These are phyloP conservation scores for Plagiodera versicolora DNA, from an alignment of 2,888 invertebrate species.

Conservation along the genomic window DNA sequence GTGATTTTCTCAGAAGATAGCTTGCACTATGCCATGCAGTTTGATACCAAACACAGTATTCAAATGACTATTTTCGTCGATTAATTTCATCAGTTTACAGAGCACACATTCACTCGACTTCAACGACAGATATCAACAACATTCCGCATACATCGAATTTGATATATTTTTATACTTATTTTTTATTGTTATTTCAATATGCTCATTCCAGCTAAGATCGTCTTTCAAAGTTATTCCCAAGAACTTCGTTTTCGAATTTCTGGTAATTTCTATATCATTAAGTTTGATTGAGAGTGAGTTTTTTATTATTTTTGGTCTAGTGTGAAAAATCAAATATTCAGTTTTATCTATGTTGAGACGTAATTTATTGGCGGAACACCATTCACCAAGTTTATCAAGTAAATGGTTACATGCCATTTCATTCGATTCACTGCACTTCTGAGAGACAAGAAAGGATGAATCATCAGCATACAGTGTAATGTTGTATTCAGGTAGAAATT, in stretches of 20 bases:
- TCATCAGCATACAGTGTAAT: conserved; percentile 2
- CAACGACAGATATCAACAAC: not conserved
- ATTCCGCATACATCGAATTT: conserved; percentile 7
- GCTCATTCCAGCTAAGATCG: not conserved
- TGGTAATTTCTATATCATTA: too few relatives aligned
- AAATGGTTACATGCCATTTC: conserved; percentile 1
- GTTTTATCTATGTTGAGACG: conserved; percentile 5
- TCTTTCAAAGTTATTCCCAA: not conserved
- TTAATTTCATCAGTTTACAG: too few relatives aligned
- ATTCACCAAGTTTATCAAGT: not conserved
- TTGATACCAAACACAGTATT: too few relatives aligned
- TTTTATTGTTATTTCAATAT: not conserved
- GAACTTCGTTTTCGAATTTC: not conserved
- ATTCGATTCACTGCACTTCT: conserved; percentile 4
- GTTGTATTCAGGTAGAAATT: conserved; percentile 4
- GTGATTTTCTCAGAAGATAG: too few relatives aligned
- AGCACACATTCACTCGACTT: too few relatives aligned
- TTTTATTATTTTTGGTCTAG: conserved; percentile 2
- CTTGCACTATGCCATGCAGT: too few relatives aligned
- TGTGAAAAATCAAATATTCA: conserved; percentile 7
- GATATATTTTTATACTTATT: conserved; percentile 1
- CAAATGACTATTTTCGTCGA: too few relatives aligned
- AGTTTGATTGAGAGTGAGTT: not conserved
- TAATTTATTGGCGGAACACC: conserved; percentile 1
- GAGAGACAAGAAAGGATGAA: not conserved